Percentiles rank a stretch among this genome's conserved stretches.
Conservation (phyloP, 2,888 invertebrate species). For the Palloptera scutellata region DNA sequence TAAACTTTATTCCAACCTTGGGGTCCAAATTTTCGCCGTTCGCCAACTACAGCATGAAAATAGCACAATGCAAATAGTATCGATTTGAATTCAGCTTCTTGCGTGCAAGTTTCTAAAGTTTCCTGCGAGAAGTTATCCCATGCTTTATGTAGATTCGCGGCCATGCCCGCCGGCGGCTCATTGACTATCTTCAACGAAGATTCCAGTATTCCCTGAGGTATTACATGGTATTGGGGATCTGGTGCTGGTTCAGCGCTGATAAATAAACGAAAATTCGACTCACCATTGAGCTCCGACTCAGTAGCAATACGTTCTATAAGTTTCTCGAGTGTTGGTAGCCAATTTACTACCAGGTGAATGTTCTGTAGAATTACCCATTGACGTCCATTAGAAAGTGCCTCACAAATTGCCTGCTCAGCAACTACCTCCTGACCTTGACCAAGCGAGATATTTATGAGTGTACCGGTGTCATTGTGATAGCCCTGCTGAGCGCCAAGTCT, state of each 20-base stretch:
- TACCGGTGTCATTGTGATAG: slow-evolving; percentile 78
- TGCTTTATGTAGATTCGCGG: slow-evolving; percentile 93
- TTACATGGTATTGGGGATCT: slow-evolving; percentile 72
- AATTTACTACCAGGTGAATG: slow-evolving; percentile 89
- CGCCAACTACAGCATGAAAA: slow-evolving; percentile 94
- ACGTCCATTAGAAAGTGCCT: slow-evolving; percentile 78
- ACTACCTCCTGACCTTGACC: slow-evolving; percentile 95
- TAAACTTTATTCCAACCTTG: slow-evolving; percentile 91
- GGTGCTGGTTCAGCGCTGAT: slow-evolving; percentile 90
- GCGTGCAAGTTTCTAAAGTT: slow-evolving; percentile 88
- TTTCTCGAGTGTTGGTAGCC: slow-evolving; percentile 89
- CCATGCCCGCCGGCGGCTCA: slow-evolving; percentile 95
- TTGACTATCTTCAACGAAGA: slow-evolving; percentile 96
- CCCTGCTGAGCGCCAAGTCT: slow-evolving; percentile 81
- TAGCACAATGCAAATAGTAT: slow-evolving; percentile 91
- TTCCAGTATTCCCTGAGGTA: slow-evolving; percentile 89
- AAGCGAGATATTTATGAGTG: slow-evolving; percentile 90
- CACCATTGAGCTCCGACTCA: slow-evolving; percentile 59
- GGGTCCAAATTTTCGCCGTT: slow-evolving; percentile 92
- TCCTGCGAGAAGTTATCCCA: slow-evolving; percentile 93
- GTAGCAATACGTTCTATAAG: slow-evolving; percentile 84
- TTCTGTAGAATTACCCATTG: slow-evolving; percentile 93
- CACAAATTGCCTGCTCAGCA: slow-evolving; percentile 85
- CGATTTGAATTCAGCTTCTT: slow-evolving; percentile 92
- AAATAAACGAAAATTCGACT: slow-evolving; percentile 71